Conservation (phyloP, 2,888 invertebrate species). For the Sminthurides aquaticus region DNA sequence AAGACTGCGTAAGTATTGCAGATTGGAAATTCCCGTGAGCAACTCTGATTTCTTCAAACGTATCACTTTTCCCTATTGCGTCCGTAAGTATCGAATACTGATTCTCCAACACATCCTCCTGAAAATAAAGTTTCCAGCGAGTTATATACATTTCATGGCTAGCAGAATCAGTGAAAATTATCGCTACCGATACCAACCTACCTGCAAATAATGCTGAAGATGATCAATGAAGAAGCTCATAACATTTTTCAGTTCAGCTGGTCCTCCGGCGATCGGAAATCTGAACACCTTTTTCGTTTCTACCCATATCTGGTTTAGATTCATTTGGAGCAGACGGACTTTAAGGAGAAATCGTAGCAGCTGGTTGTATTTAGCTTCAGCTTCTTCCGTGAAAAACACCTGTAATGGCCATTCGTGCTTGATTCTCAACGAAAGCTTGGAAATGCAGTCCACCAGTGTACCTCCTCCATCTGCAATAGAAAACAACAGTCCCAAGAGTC, state of each 20-base stretch:
- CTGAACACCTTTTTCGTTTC: constrained; percentile 38
- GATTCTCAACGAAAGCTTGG: constrained; percentile 12
- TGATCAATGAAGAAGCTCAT: constrained; percentile 43
- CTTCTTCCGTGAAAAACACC: constrained; percentile 37
- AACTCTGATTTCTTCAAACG: constrained; percentile 40
- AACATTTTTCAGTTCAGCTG: constrained; percentile 37
- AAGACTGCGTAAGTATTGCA: constrained; percentile 39
- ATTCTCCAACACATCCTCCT: constrained; percentile 42
- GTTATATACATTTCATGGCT: neutral
- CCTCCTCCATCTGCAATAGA: constrained; percentile 9
- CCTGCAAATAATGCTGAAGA: constrained; percentile 41
- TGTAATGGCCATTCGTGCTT: constrained; percentile 42
- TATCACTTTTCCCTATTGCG: constrained; percentile 39
- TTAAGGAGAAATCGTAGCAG: constrained; percentile 40
- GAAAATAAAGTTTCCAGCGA: no score
- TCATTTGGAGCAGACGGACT: constrained; percentile 40
- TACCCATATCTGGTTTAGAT: constrained; percentile 39
- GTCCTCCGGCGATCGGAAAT: constrained; percentile 40
- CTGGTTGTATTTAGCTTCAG: constrained; percentile 37
- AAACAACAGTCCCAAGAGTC: no score
- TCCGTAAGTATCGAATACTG: constrained; percentile 33
- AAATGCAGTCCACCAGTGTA: constrained; percentile 11
- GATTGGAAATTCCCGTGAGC: constrained; percentile 37
- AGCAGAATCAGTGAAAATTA: no score
- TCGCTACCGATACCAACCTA: no score